phyloP scores from a whole-genome alignment of 92 coral and sea anemone species.

The Scolanthus callimorphus region DNA sequence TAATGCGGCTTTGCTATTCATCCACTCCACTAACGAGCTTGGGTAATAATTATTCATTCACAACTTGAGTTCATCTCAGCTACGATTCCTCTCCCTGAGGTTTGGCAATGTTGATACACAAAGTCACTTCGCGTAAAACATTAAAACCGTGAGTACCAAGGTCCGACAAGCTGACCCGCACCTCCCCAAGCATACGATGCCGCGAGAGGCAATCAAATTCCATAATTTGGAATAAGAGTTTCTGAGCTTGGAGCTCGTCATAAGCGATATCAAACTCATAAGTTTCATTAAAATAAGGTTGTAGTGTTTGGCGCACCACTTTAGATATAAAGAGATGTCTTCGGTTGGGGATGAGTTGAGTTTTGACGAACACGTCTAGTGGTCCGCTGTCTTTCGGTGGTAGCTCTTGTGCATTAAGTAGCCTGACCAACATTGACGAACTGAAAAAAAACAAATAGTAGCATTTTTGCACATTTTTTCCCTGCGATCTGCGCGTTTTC shows the following conservation, averaged over 20 bases:
- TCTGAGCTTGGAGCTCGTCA: slow-evolving; percentile 76
- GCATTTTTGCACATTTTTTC: too few species aligned
- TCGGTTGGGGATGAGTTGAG: slow-evolving; percentile 78
- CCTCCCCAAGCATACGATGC: slow-evolving; percentile 78
- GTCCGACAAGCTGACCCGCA: slow-evolving; percentile 65
- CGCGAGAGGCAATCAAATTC: slow-evolving; percentile 86
- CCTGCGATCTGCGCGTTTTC: too few species aligned
- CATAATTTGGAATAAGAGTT: slow-evolving; percentile 70
- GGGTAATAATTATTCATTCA: too few species aligned
- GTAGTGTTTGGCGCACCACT: slow-evolving; percentile 71
- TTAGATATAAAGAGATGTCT: slow-evolving; percentile 80
- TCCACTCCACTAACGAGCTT: too few species aligned
- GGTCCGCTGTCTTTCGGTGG: slow-evolving; percentile 54
- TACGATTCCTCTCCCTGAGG: slow-evolving; percentile 25
- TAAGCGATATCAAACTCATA: slow-evolving; percentile 86
- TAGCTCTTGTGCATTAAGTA: slow-evolving; percentile 68
- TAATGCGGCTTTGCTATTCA: too few species aligned
- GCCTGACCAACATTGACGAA: slow-evolving; percentile 59
- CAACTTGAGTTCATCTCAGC: slow-evolving; percentile 4
- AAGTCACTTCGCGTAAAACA: slow-evolving; percentile 80
- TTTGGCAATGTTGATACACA: slow-evolving; percentile 76
- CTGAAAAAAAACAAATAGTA: slow-evolving; percentile 24
- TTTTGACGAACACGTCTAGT: slow-evolving; percentile 86
- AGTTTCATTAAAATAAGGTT: slow-evolving; percentile 77
- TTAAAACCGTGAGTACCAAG: slow-evolving; percentile 87